Base-by-base conservation (phyloP, 2,113 vertebrate species). In the Lampris incognitus region DNA sequence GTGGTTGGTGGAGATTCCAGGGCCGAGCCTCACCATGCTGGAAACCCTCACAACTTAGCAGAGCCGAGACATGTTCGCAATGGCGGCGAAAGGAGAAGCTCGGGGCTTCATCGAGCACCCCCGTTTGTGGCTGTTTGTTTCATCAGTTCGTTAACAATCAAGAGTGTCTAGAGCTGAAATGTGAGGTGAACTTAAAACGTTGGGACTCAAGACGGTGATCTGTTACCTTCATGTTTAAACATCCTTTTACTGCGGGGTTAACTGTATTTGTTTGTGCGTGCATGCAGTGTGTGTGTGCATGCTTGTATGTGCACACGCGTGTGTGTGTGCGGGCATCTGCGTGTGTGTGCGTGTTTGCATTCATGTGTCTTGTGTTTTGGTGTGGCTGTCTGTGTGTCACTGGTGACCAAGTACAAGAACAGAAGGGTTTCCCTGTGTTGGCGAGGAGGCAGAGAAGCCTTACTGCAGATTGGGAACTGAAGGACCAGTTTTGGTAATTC, bases 1-100 rank as follows among this genome's bases (percentile, higher is more conserved):
- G 61, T 85, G 78, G 41, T 83, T 72, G 8, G 72, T 66, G 82
- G 83, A 87, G 73, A 83, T 55, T 68, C 78, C 72, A 72, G 58
- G 63, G 71, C 81, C 39, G 6, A 80, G 66, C 42, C 1, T 72
- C 50, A 10, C 24, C 2, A 51, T 13, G 50, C 62, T 77, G 74
- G 6, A 67, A 57, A 48, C 40, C 42, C 42, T 66, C 57, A n/a
- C 60, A 50, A 41, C 38, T 3, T 1, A 1, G 46, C 8, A 57
- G 65, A 6, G 1, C 7, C 10, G 37, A 52, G 3, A 5, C 42
- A 51, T 36, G 38, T 9, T 62, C 44, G 13, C 48, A n/a, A 39
- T 51, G 24, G 24, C 13, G 48, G 39, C 36, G 36, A 55, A 4
- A 57, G 58, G 40, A 57, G 3, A 11, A 44, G 55, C 3, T 1